Percentiles rank a stretch among this genome's conserved stretches.
Conservation (phyloP, 2,797 vertebrate species). For the Ficedula albicollis region DNA sequence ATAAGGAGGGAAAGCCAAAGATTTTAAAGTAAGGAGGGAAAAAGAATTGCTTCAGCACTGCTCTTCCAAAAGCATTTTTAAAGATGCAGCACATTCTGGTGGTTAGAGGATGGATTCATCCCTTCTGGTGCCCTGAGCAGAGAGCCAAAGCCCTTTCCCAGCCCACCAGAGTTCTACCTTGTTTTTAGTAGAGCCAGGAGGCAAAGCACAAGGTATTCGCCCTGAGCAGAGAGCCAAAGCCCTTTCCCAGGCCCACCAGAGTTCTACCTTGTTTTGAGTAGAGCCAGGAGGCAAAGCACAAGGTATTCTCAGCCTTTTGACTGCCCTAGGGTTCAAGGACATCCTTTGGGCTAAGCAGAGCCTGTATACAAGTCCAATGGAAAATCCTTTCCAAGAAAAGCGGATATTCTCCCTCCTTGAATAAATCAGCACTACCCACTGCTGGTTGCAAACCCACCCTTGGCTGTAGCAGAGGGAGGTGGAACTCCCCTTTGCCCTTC, state of each 20-base stretch:
- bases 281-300: accelerated
- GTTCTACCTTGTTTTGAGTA: accelerated
- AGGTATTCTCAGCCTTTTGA: neutral
- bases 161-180: accelerated
- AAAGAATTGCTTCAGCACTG: neutral
- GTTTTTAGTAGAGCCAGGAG: neutral
- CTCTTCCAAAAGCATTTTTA: neutral
- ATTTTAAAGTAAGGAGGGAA: neutral
- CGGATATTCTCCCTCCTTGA: neutral
- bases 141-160: neutral
- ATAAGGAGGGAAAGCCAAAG: neutral
- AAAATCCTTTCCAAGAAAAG: neutral
- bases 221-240: neutral
- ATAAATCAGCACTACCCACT: neutral
- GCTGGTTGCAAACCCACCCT: neutral
- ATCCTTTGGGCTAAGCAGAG: neutral
- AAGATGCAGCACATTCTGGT: neutral
- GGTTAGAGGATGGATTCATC: neutral
- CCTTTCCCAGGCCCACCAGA: neutral
- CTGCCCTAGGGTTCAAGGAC: neutral
- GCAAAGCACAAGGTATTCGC: accelerated
- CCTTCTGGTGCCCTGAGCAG: neutral
- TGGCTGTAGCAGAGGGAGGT: neutral
- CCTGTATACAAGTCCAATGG: neutral
- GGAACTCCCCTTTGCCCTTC: neutral